Evolutionary conservation across 1,140 invertebrate genomes (phyloP), one percentile per base, ranked within the genome.

Genomic region (Pomacea maculata): DNA sequence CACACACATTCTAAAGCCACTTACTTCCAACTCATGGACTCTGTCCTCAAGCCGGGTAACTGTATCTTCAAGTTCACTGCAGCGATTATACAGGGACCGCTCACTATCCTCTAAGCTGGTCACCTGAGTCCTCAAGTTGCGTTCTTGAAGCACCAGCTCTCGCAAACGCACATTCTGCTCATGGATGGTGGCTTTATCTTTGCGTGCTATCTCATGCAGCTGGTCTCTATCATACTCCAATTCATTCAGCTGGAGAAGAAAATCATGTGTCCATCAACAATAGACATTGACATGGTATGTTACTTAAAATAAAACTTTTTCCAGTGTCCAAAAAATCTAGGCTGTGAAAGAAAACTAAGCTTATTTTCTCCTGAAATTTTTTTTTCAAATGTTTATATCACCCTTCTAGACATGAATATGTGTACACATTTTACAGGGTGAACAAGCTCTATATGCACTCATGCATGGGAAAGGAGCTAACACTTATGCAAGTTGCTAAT

Each of bases 101-200:
- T 90, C 89, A 21, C 84, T 84, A 15, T 75, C 75, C 80, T 89
- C 88, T 79, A 86, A 85, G 34, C 81, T 83, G 11, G 81, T 84
- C 45, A 89, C 80, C 80, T 89, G 88, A 63, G 87, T 86, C 63
- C 88, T 88, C 17, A 90, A 76, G 70, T 83, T 88, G 73, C 87
- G 87, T 72, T 90, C 88, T 11, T 84, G 65, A 12, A 91, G 83
- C 79, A 87, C 84, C 25, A 89, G 80, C 72, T 90, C 88, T 17
- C 87, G 78, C 1, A 90, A 80, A 63, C 82, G 82, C 12, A 90
- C 86, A 82, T 89, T 88, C 76, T 89, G 87, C 55, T 91, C 89
- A 78, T 91, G 90, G 34, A 91, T 90, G 34, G 83, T 84, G 57
- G 84, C 85, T 83, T 90, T 91, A 81, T 91, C 89, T 72, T 86